phyloP scores from a whole-genome alignment of 1,140 invertebrate genomes.

The Platyscapa corneri region DNA sequence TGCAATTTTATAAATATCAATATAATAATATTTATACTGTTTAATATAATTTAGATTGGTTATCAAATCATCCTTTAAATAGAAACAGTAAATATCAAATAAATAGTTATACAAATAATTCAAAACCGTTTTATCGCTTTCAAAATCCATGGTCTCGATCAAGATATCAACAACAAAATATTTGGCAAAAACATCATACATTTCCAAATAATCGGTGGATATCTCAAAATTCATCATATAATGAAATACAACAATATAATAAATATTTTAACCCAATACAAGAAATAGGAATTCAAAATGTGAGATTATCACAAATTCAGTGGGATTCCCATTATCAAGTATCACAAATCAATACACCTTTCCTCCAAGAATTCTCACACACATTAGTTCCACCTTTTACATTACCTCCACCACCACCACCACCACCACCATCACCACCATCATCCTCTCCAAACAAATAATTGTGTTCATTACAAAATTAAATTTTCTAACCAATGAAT shows the following conservation, averaged over 20 bases:
- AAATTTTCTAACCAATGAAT: slow-evolving; percentile 36
- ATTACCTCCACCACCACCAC: slow-evolving; percentile 55
- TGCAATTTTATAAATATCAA: slow-evolving; percentile 1
- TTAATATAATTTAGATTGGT: slow-evolving; percentile 56
- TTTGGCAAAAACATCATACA: slow-evolving; percentile 40
- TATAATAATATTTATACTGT: slow-evolving; percentile 10
- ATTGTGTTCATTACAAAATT: slow-evolving; percentile 5
- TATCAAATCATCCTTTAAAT: slow-evolving; percentile 65
- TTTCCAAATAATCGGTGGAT: slow-evolving; percentile 48
- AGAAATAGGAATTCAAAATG: slow-evolving; percentile 12
- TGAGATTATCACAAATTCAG: slow-evolving; percentile 38
- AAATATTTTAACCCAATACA: background rate
- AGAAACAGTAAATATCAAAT: slow-evolving; percentile 51
- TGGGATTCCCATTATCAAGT: slow-evolving; percentile 50
- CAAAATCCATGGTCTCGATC: slow-evolving; percentile 37
- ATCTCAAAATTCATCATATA: slow-evolving; percentile 19
- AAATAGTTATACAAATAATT: slow-evolving; percentile 22
- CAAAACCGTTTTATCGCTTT: slow-evolving; percentile 41
- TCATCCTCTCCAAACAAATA: slow-evolving; percentile 38
- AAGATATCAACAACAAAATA: slow-evolving; percentile 39
- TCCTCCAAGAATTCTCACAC: slow-evolving; percentile 15
- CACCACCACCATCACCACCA: slow-evolving; percentile 55
- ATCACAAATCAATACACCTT: slow-evolving; percentile 27
- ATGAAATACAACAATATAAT: slow-evolving; percentile 26
- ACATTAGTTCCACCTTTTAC: slow-evolving; percentile 41